Evolutionary conservation across 2,113 vertebrate species (phyloP), one percentile per base, ranked within the genome.

Genomic region (Austrofundulus limnaeus): DNA sequence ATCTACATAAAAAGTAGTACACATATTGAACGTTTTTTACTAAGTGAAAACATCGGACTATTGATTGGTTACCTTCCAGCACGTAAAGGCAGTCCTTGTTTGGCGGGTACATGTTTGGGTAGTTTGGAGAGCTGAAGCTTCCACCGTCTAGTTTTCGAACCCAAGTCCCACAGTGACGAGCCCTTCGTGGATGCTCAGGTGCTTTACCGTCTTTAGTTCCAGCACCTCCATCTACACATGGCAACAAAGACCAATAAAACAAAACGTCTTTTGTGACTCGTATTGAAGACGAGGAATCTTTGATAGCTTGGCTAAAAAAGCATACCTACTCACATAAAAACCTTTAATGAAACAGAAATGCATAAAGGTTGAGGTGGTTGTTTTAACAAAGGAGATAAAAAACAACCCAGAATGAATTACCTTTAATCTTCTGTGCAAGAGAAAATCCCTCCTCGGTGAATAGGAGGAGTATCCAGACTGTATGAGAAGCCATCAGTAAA

Each of bases 31-130:
- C 25, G 7, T 25, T 53, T 66, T 37, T 65, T 60, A 5, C 21
- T 13, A 17, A 60, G 48, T 38, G n/a, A 24, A 31, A 54, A 5
- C 0, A 34, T 37, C 16, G 14, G 23, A 20, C 51, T 48, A 55
- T 51, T 41, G 55, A 25, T 47, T 63, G 25, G 9, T 84, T 94
- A 98, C 96, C 97, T 96, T 98, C 97, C 81, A 98, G 92, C 64
- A 98, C 94, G 47, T 96, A 98, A 80, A 97, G 88, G 74, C 97
- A 98, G 78, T 98, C 96, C 73, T 96, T 96, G 83, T 97, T 98
- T 55, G 96, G 94, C 28, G 97, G 97, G 83, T 98, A 98, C 7
- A 85, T 88, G 17, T 95, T 93, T 2, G 96, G 97, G 75, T 96
- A 98, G 88, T 96, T 95, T 25, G 95, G 96, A 47, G 97, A 98